Percentiles rank a stretch among this genome's conserved stretches.
Conservation (phyloP, 2,113 vertebrate species). For the Turnix velox region DNA sequence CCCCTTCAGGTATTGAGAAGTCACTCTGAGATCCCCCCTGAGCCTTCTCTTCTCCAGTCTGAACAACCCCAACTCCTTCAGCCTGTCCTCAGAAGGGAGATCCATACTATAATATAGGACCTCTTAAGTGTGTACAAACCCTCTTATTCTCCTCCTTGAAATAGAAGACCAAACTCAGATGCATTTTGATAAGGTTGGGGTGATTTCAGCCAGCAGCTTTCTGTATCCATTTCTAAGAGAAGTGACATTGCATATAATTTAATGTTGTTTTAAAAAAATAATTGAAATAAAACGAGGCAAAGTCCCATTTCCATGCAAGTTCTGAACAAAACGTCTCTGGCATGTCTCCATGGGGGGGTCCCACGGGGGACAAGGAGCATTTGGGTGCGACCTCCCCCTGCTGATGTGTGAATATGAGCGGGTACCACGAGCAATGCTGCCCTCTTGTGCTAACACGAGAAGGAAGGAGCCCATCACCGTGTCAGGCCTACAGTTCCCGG, state of each 20-base stretch:
- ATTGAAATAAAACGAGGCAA: no score
- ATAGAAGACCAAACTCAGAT: not conserved
- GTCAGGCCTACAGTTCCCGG: not conserved
- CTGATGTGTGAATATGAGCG: fast-evolving
- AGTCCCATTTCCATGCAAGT: not conserved
- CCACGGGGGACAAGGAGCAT: not conserved
- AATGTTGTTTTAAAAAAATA: no score
- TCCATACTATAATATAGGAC: not conserved
- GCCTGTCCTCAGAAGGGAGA: no score
- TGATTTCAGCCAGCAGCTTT: not conserved
- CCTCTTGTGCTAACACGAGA: not conserved
- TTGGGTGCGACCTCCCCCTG: not conserved
- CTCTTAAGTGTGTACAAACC: not conserved
- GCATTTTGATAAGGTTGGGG: not conserved
- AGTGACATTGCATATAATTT: not conserved
- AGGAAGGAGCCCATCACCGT: not conserved
- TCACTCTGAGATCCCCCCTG: no score
- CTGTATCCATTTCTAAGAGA: not conserved
- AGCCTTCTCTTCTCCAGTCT: no score
- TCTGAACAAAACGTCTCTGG: not conserved
- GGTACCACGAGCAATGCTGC: not conserved
- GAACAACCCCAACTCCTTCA: no score
- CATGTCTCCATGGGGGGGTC: fast-evolving
- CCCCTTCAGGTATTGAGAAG: no score
- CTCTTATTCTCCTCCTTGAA: not conserved